Conservation (phyloP, 1,140 invertebrate genomes). For the Pseudomyrmex sp. region DNA sequence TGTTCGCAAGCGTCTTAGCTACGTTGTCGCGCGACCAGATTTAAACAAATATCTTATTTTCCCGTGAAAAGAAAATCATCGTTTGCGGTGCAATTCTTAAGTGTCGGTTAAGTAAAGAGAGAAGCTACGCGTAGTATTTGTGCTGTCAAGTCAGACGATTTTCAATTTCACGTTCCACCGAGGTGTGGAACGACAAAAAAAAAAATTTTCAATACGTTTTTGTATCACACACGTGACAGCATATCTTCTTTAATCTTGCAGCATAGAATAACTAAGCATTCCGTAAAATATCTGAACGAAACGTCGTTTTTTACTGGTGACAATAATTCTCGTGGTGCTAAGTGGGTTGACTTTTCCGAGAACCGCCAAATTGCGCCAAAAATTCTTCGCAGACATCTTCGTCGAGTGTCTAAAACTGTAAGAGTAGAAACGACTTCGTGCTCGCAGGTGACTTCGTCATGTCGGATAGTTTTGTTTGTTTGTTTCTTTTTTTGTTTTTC, state of each 20-base stretch:
- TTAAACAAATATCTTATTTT: not conserved
- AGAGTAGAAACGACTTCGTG: constrained; percentile 28
- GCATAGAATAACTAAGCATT: constrained; percentile 36
- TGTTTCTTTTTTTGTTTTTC: no score
- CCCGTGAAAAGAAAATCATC: no score
- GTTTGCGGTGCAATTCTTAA: no score
- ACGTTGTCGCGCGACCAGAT: constrained; percentile 37
- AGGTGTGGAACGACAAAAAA: no score
- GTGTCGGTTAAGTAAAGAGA: no score
- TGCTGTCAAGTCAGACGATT: no score
- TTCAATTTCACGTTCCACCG: no score
- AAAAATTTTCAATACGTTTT: no score
- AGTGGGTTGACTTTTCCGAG: constrained; percentile 9
- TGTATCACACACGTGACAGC: no score
- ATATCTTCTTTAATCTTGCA: not conserved
- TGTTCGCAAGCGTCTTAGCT: constrained; percentile 30
- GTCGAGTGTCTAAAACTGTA: constrained; percentile 47
- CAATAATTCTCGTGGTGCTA: constrained; percentile 12
- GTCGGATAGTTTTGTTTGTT: constrained; percentile 24
- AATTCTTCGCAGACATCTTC: constrained; percentile 36
- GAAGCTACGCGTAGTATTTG: no score
- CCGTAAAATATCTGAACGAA: constrained; percentile 35
- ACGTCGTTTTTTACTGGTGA: constrained; percentile 14
- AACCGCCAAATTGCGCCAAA: constrained; percentile 57
- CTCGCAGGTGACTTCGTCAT: constrained; percentile 8